phyloP scores from a whole-genome alignment of 2,888 invertebrate genomes.

The Sisyra terminalis region DNA sequence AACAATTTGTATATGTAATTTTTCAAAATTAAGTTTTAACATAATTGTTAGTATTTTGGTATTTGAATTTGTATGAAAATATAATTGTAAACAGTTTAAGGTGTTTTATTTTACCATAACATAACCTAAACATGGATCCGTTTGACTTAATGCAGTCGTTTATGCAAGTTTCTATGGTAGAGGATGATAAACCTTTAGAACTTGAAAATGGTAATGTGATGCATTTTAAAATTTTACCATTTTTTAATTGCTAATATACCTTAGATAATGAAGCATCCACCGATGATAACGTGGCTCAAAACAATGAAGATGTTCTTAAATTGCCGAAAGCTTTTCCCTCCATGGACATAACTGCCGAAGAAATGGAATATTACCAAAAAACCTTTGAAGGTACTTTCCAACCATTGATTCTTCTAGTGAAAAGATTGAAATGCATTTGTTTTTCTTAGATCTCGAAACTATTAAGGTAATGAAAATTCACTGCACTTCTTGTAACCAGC shows the following conservation, averaged over 20 bases:
- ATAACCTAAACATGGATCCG: constrained; percentile 4
- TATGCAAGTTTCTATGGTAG: constrained; percentile 4
- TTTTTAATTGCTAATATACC: no score
- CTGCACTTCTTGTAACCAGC: constrained; percentile 58
- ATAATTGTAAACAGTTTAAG: no score
- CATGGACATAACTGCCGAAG: constrained; percentile 31
- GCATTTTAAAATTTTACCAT: no score
- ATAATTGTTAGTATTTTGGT: neutral
- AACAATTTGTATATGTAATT: neutral
- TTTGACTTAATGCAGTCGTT: neutral
- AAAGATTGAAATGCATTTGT: neutral
- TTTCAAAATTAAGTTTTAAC: neutral
- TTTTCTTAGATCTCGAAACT: constrained; percentile 35
- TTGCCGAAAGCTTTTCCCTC: neutral
- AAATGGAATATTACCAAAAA: constrained; percentile 31
- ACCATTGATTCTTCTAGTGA: neutral
- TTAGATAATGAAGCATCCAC: neutral
- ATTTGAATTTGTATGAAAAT: neutral
- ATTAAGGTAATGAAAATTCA: constrained; percentile 45
- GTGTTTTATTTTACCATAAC: neutral
- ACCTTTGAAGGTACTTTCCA: constrained; percentile 29
- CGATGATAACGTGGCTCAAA: neutral
- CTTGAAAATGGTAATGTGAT: neutral
- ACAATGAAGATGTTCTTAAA: neutral
- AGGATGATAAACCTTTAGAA: constrained; percentile 4